phyloP scores from a whole-genome alignment of 2,113 vertebrate species.

The Nycticebus coucang region DNA sequence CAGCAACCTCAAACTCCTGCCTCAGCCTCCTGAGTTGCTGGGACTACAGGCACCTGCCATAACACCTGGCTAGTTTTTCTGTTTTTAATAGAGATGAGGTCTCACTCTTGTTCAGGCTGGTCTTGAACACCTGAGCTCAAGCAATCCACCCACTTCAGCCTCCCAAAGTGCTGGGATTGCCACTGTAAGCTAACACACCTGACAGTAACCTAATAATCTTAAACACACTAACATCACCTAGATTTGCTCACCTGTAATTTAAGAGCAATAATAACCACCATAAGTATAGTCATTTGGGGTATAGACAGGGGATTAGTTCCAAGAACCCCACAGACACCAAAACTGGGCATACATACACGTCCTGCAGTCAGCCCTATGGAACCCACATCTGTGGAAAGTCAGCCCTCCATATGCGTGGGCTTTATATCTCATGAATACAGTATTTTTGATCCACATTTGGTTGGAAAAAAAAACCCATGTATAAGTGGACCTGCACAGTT shows the following conservation, averaged over 20 bases:
- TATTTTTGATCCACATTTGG: not conserved
- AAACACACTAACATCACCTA: conserved; percentile 6
- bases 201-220: not conserved
- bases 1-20: too few species aligned
- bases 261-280: not conserved
- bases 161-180: too few species aligned
- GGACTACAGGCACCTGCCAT: too few species aligned
- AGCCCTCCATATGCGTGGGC: not conserved
- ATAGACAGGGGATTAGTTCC: not conserved
- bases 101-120: too few species aligned
- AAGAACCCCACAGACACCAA: not conserved
- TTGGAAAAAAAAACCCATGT: not conserved
- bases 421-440: not conserved
- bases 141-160: too few species aligned
- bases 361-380: not conserved
- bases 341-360: not conserved
- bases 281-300: not conserved
- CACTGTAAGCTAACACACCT: too few species aligned
- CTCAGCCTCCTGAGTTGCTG: too few species aligned
- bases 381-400: not conserved
- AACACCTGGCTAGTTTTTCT: too few species aligned
- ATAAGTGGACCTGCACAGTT: not conserved
- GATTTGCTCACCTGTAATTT: not conserved
- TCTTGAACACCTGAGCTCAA: too few species aligned
- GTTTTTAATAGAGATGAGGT: too few species aligned